A percentile compares a stretch with the other conserved stretches of the same genome.
Conservation (phyloP, 2,888 invertebrate species). For the Hermaeophaga mercurialis region DNA sequence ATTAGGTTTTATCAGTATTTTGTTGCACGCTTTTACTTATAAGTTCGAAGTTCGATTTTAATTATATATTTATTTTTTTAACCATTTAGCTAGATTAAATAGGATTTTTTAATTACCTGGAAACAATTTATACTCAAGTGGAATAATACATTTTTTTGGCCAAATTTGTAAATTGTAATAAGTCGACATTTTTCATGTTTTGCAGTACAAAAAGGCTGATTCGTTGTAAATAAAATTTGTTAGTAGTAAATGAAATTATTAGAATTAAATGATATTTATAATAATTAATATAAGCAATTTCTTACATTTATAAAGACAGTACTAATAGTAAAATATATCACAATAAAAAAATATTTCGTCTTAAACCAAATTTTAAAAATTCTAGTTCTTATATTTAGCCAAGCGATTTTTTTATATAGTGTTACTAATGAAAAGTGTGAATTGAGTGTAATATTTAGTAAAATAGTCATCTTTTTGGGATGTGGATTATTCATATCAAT, state of each 20-base stretch:
- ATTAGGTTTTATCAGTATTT: constrained; percentile 20
- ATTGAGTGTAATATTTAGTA: constrained; percentile 7
- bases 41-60: background rate
- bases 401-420: background rate
- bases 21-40: constrained; percentile 4
- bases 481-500: constrained; percentile 37
- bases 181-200: constrained; percentile 15
- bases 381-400: background rate
- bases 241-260: constrained; percentile 30
- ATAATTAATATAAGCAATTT: constrained; percentile 42
- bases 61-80: constrained; percentile 3
- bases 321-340: constrained; percentile 24
- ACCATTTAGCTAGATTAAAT: background rate
- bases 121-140: no score
- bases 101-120: background rate
- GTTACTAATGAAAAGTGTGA: background rate
- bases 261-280: constrained; percentile 36
- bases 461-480: constrained; percentile 27
- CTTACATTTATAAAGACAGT: constrained; percentile 45
- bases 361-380: constrained; percentile 1
- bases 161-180: no score
- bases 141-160: no score
- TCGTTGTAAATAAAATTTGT: constrained; percentile 32
- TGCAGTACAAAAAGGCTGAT: constrained; percentile 17
- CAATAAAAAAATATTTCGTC: constrained; percentile 1